Evolutionary conservation across 2,797 vertebrate species (phyloP), one percentile per base, ranked within the genome.

Genomic region (Ctenopoma kingsleyae): DNA sequence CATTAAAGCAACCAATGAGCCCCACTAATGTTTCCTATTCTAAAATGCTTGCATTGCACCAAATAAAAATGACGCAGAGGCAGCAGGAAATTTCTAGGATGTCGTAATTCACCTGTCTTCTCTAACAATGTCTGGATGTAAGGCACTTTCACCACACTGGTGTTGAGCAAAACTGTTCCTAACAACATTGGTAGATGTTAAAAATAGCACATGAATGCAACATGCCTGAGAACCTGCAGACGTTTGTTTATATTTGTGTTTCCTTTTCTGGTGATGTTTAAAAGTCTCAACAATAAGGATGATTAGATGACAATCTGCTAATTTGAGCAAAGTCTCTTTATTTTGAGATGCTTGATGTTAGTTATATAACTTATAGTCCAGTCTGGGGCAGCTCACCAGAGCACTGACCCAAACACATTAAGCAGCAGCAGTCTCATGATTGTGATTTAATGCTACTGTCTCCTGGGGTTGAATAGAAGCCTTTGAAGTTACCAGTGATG

Each of bases 1-100:
- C 78, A 88, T 92, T 91, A 89, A 86, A 89, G 85, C 50, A 19
- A 67, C 84, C n/a, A n/a, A 89, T 87, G 80, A 83, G 63, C 80
- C 62, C 73, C 78, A 55, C 78, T 82, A 78, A 81, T 75, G 67
- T 62, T 89, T 87, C 87, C 87, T 89, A 83, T 83, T 58, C 50
- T 68, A 66, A 55, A 44, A 38, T 16, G 76, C 82, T 76, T 82
- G 63, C 64, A 27, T 67, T 64, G 76, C 66, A 80, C 51, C 78
- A 84, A 82, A 80, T 80, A 52, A 74, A 83, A 75, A 48, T 60
- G 61, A 73, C 79, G 53, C 56, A 72, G 54, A 64, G n/a, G 65
- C 50, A 35, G 55, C 61, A 80, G 76, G 87, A 85, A 78, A 67
- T 55, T 49, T 56, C 36, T 36, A 23, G 56, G 71, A 74, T 78